A percentile compares a stretch with the other conserved stretches of the same genome.
These are phyloP conservation scores for Anoura caudifer DNA, from an alignment of 2,113 vertebrate genomes.

Conservation along the genomic window DNA sequence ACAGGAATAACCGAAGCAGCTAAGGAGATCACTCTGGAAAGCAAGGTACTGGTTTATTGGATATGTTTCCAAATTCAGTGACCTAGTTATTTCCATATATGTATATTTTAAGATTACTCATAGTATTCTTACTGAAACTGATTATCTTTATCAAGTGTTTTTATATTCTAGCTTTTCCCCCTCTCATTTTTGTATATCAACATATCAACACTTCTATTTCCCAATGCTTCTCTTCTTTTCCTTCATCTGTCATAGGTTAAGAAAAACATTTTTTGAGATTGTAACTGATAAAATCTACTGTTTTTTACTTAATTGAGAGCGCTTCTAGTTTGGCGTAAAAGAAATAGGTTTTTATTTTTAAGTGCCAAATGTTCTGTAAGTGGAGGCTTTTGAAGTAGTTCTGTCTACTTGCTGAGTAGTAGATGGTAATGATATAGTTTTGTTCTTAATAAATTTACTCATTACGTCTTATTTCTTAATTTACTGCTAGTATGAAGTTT, in stretches of 20 bases:
- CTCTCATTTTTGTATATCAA: background rate
- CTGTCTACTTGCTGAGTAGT: background rate
- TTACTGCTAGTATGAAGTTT: background rate
- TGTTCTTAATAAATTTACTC: background rate
- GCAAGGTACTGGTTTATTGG: slow-evolving; percentile 85
- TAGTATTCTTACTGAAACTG: background rate
- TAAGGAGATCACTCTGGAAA: slow-evolving; percentile 94
- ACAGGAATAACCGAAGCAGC: slow-evolving; percentile 89
- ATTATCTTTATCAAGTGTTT: background rate
- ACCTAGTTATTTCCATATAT: background rate
- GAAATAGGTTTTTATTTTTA: slow-evolving; percentile 15
- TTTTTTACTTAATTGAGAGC: background rate
- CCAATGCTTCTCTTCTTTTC: background rate
- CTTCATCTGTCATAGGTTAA: background rate
- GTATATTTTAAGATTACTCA: background rate
- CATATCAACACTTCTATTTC: background rate
- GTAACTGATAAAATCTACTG: background rate
- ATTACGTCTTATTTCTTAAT: background rate
- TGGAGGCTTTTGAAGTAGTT: background rate
- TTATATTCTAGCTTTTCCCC: background rate
- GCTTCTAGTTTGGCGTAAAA: background rate
- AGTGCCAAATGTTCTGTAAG: background rate
- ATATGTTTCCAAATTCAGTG: slow-evolving; percentile 12
- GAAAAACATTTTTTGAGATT: background rate
- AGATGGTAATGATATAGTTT: background rate